These are phyloP conservation scores for Alexandromys fortis DNA, from an alignment of 2,113 vertebrate species.

Conservation along the genomic window DNA sequence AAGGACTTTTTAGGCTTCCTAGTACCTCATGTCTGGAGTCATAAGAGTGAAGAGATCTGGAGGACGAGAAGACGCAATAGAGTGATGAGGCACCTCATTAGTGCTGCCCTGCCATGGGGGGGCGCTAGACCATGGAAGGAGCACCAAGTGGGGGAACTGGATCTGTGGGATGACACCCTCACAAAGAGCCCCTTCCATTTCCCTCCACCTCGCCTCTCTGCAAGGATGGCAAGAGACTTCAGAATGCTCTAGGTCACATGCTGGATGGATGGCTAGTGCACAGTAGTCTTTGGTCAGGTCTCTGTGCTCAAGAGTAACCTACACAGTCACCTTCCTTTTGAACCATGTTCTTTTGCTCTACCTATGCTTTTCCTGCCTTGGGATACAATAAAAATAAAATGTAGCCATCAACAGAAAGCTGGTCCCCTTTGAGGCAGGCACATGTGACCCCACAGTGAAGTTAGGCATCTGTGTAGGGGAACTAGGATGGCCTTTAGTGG, in stretches of 20 bases:
- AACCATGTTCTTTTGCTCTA: not conserved
- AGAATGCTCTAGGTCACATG: fast-evolving
- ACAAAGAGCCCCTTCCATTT: too few relatives aligned
- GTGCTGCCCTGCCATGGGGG: fast-evolving
- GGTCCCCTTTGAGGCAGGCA: fast-evolving
- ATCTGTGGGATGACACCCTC: fast-evolving
- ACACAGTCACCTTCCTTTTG: fast-evolving
- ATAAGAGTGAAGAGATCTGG: not conserved
- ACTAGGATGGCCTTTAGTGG: fast-evolving
- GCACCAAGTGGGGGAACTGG: fast-evolving
- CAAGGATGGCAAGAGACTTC: too few relatives aligned
- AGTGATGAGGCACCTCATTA: fast-evolving
- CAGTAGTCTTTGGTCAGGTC: too few relatives aligned
- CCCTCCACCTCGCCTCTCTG: fast-evolving
- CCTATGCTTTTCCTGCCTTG: fast-evolving
- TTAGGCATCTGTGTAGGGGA: fast-evolving
- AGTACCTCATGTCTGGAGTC: not conserved
- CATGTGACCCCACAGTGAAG: fast-evolving
- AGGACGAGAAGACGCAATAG: fast-evolving
- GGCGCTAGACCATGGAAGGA: too few relatives aligned
- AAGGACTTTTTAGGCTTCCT: not conserved
- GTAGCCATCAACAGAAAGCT: fast-evolving
- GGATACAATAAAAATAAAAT: fast-evolving
- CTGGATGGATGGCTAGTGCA: too few relatives aligned
- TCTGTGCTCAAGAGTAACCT: fast-evolving